A percentile compares a stretch with the other conserved stretches of the same genome.
Conservation (phyloP, 2,888 invertebrate species). For the Parnassius glacialis region DNA sequence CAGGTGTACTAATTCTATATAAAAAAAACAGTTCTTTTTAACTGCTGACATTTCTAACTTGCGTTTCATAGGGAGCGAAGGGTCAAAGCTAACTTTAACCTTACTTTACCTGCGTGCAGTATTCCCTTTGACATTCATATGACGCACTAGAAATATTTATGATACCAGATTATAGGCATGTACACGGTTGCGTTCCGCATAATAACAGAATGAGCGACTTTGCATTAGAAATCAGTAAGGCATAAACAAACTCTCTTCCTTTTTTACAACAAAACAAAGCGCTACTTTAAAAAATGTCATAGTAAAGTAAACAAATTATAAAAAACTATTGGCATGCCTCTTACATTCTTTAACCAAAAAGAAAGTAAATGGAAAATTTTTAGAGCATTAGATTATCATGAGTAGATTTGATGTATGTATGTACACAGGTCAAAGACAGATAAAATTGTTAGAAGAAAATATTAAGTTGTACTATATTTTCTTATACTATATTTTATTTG, state of each 20-base stretch:
- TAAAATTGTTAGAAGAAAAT: conserved; percentile 1
- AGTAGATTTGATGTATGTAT: background rate
- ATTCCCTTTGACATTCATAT: background rate
- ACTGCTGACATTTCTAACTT: background rate
- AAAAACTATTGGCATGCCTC: too few species aligned
- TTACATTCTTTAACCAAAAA: background rate
- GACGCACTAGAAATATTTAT: background rate
- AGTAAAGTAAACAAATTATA: too few species aligned
- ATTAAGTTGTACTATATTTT: too few species aligned
- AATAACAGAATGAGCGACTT: too few species aligned
- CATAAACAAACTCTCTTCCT: too few species aligned
- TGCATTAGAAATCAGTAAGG: too few species aligned
- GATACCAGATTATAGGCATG: background rate
- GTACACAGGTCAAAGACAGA: conserved; percentile 13
- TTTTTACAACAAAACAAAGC: too few species aligned
- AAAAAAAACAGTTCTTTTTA: conserved; percentile 5
- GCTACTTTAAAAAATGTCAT: too few species aligned
- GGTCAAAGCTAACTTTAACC: background rate
- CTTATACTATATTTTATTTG: too few species aligned
- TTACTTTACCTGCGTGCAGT: background rate
- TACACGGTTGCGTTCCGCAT: background rate
- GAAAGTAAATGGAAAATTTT: conserved; percentile 4
- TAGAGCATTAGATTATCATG: background rate
- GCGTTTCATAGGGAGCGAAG: background rate
- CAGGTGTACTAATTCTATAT: too few species aligned